Evolutionary conservation across 1,140 invertebrate genomes (phyloP).

Genomic region (Diploscapter pachys): DNA sequence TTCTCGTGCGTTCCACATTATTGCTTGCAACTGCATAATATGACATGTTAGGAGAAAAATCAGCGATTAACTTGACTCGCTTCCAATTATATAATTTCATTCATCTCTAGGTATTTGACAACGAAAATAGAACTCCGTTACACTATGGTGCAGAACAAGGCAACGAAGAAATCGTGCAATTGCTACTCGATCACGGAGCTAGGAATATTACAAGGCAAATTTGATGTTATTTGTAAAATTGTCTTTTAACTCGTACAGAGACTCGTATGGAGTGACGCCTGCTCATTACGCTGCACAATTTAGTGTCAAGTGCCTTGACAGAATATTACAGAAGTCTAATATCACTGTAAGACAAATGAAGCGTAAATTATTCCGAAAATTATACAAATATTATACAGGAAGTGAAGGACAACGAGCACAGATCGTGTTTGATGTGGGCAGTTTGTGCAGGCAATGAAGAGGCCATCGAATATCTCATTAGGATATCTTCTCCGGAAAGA

Average conservation of each 20-base stretch:
- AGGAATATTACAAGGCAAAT: slow-evolving; percentile 8
- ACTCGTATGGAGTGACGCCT: slow-evolving; percentile 15
- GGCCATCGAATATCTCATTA: slow-evolving; percentile 15
- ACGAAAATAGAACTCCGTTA: slow-evolving; percentile 25
- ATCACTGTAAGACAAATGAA: not conserved
- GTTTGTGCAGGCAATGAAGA: slow-evolving; percentile 30
- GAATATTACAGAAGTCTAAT: slow-evolving; percentile 10
- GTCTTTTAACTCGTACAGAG: slow-evolving; percentile 15
- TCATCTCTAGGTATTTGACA: slow-evolving; percentile 10
- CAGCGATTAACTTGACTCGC: no score
- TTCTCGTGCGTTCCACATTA: no score
- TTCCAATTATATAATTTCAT: not conserved
- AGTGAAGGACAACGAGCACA: slow-evolving; percentile 23
- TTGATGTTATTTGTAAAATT: not conserved
- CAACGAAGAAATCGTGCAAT: slow-evolving; percentile 23
- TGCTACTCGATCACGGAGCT: slow-evolving; percentile 7
- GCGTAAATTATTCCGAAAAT: no score
- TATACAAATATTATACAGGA: not conserved
- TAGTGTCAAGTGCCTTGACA: slow-evolving; percentile 13
- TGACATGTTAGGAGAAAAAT: no score
- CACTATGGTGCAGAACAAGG: slow-evolving; percentile 34
- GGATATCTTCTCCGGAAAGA: slow-evolving; percentile 14
- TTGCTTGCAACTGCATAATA: no score
- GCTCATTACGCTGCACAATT: slow-evolving; percentile 35
- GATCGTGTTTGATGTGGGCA: slow-evolving; percentile 37